phyloP scores from a whole-genome alignment of 2,888 invertebrate genomes.

The Parthenolecanium corni region DNA sequence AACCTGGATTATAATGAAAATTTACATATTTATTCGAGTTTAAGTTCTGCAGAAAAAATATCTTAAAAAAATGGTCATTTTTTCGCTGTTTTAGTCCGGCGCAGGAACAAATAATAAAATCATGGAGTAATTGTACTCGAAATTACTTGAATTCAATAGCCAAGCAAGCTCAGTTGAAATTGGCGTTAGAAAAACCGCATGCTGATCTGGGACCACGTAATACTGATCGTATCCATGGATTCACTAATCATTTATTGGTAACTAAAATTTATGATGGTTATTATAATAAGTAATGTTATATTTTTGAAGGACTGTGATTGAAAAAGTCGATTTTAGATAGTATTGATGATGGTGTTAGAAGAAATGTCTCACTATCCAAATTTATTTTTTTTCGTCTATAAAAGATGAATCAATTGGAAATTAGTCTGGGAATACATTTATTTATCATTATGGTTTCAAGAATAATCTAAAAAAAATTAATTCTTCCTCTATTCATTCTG shows the following conservation, averaged over 20 bases:
- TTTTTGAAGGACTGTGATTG: no score
- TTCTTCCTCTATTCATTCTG: no score
- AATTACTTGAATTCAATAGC: constrained; percentile 63
- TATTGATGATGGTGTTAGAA: no score
- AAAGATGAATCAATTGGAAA: no score
- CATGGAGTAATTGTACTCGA: constrained; percentile 62
- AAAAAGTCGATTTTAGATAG: no score
- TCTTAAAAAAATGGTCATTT: constrained; percentile 4
- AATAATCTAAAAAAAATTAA: no score
- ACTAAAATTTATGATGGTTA: no score
- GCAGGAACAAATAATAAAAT: constrained; percentile 44
- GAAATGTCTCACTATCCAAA: no score
- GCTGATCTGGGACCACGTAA: constrained; percentile 69
- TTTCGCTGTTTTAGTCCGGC: constrained; percentile 32
- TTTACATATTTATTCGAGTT: constrained; percentile 28
- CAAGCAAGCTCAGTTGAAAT: constrained; percentile 51
- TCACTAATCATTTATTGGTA: constrained; percentile 64
- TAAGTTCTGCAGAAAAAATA: neutral
- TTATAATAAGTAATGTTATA: no score
- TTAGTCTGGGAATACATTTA: no score
- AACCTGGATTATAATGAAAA: neutral
- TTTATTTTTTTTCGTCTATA: no score
- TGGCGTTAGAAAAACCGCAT: constrained; percentile 53
- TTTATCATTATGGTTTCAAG: no score
- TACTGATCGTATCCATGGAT: constrained; percentile 76